These are phyloP conservation scores for Agonopterix arenella DNA, from an alignment of 2,888 invertebrate species.

Conservation along the genomic window DNA sequence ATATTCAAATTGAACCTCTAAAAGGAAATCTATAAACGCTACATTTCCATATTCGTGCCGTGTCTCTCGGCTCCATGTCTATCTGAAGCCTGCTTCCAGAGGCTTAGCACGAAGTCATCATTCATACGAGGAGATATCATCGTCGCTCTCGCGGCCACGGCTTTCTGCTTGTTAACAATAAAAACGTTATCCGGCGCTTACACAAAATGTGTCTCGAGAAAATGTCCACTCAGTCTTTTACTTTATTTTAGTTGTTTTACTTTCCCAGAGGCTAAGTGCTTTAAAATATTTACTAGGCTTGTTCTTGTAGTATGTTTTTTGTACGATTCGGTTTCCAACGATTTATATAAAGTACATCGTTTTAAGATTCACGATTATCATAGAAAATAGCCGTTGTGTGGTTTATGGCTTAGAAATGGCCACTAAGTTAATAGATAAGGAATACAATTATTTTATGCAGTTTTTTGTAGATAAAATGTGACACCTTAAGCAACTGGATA, in stretches of 20 bases:
- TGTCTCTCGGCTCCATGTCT: slow-evolving; percentile 56
- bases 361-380: no score
- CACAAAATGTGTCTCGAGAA: slow-evolving; percentile 64
- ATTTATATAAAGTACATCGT: no score
- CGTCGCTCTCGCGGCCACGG: slow-evolving; percentile 66
- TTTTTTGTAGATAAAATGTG: no score
- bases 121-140: slow-evolving; percentile 75
- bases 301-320: no score
- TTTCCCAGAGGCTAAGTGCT: slow-evolving; percentile 19
- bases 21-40: slow-evolving; percentile 7
- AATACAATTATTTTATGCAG: no score
- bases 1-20: slow-evolving; percentile 5
- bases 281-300: slow-evolving; percentile 6
- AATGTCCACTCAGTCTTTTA: slow-evolving; percentile 33
- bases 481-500: no score
- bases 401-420: no score
- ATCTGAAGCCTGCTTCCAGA: slow-evolving; percentile 59
- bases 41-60: slow-evolving; percentile 67
- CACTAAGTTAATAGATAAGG: no score
- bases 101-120: slow-evolving; percentile 75
- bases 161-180: slow-evolving; percentile 73
- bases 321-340: no score
- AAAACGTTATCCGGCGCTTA: slow-evolving; percentile 70
- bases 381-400: no score
- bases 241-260: slow-evolving; percentile 35